phyloP scores from a whole-genome alignment of 2,797 vertebrate genomes.

The Notoglanidium macrostoma region DNA sequence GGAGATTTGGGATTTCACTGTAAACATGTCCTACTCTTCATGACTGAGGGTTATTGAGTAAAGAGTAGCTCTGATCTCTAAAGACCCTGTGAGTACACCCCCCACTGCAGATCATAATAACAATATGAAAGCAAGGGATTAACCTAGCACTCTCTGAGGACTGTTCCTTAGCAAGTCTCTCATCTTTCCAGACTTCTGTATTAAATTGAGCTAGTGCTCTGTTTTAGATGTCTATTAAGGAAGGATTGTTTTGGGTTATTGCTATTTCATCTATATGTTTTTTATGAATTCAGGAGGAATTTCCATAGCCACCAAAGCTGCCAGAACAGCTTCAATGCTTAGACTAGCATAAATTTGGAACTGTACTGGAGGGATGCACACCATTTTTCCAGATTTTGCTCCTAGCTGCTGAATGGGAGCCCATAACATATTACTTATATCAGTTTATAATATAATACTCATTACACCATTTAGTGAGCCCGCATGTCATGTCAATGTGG shows the following conservation, averaged over 20 bases:
- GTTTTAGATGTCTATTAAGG: neutral
- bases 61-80: neutral
- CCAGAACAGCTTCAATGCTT: neutral
- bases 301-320: neutral
- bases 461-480: neutral
- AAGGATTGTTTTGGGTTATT: neutral
- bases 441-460: neutral
- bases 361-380: neutral
- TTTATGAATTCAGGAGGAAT: neutral
- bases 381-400: neutral
- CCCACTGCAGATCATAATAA: neutral
- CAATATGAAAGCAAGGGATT: neutral
- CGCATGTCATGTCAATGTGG: neutral
- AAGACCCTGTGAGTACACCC: neutral
- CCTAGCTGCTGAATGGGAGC: neutral
- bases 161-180: neutral
- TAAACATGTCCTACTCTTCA: constrained; percentile 21
- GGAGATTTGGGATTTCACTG: constrained; percentile 3
- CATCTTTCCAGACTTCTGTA: neutral
- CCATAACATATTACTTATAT: neutral
- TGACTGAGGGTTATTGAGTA: neutral
- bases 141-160: neutral
- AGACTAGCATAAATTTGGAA: neutral
- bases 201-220: neutral
- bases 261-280: neutral